Evolutionary conservation across 2,888 invertebrate genomes (phyloP), one percentile per base, ranked within the genome.

Genomic region (Chouioia cunea): DNA sequence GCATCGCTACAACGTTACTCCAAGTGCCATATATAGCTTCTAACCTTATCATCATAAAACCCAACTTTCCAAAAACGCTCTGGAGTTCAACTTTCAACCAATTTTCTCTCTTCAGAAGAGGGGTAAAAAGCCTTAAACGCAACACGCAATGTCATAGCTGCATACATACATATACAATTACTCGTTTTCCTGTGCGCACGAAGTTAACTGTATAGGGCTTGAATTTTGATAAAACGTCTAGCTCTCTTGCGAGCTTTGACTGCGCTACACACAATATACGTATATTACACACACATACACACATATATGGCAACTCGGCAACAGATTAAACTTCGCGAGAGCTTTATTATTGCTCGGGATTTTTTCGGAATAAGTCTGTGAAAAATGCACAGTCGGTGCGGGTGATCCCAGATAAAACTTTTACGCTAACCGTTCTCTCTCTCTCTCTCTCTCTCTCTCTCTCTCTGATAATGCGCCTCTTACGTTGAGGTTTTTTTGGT

Each of bases 151-250:
- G 36, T 56, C 16, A 43, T 14, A 16, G n/a, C 47, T 57, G 54
- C 50, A 27, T 64, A 62, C 53, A 47, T 48, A 22, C 27, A 36
- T 10, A 16, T 27, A 52, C 43, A 2, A 1, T 16, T 43, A n/a
- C 50, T 20, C 27, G 18, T 46, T 22, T 65, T 53, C 27, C 50
- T 14, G 18, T 18, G 48, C 36, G 54, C 27, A 20, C 16, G 16
- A 4, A 20, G 15, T n/a, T n/a, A n/a, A n/a, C n/a, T n/a, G n/a
- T n/a, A n/a, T n/a, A n/a, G n/a, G n/a, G 70, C 70, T 62, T 60
- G 65, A 70, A 70, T 70, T 70, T 70, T 70, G 70, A 70, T 70
- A 70, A 70, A 70, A 62, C 70, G 60, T n/a, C n/a, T n/a, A n/a
- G n/a, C n/a, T n/a, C n/a, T n/a, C n/a, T n/a, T 57, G 43, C 53